A percentile compares a stretch with the other conserved stretches of the same genome.
Conservation (phyloP, 2,888 invertebrate species). For the Cynaeus angustus region DNA sequence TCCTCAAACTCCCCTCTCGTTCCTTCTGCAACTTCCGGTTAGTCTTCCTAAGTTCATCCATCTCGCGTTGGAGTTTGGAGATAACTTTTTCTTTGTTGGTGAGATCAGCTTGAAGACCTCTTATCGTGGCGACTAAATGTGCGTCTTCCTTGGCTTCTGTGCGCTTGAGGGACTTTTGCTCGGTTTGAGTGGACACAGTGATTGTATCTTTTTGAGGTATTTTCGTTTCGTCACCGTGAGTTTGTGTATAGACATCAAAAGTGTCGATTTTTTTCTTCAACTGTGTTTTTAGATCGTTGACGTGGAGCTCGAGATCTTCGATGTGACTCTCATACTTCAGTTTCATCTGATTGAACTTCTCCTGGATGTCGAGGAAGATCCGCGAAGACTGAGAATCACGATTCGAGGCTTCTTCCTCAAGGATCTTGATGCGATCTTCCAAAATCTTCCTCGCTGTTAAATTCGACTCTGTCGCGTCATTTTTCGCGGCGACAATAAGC, state of each 20-base stretch:
- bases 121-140: conserved; percentile 85
- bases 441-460: conserved; percentile 76
- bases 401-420: conserved; percentile 82
- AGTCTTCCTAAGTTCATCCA: conserved; percentile 84
- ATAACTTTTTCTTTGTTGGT: conserved; percentile 83
- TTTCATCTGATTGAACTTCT: conserved; percentile 85
- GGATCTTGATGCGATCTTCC: conserved; percentile 81
- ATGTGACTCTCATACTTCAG: conserved; percentile 84
- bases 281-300: conserved; percentile 69
- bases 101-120: conserved; percentile 84
- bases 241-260: conserved; percentile 70
- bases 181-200: conserved; percentile 64
- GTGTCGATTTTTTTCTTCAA: conserved; percentile 69
- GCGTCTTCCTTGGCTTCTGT: conserved; percentile 78
- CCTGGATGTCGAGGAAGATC: conserved; percentile 82
- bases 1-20: conserved; percentile 77
- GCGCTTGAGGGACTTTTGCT: conserved; percentile 46
- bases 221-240: conserved; percentile 61
- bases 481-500: conserved; percentile 76
- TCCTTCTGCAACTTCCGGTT: conserved; percentile 85
- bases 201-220: conserved; percentile 65
- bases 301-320: conserved; percentile 82
- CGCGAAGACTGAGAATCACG: conserved; percentile 83
- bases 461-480: conserved; percentile 65
- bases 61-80: conserved; percentile 82